Evolutionary conservation across 2,113 vertebrate genomes (phyloP).

Genomic region (Embiotoca jacksoni): DNA sequence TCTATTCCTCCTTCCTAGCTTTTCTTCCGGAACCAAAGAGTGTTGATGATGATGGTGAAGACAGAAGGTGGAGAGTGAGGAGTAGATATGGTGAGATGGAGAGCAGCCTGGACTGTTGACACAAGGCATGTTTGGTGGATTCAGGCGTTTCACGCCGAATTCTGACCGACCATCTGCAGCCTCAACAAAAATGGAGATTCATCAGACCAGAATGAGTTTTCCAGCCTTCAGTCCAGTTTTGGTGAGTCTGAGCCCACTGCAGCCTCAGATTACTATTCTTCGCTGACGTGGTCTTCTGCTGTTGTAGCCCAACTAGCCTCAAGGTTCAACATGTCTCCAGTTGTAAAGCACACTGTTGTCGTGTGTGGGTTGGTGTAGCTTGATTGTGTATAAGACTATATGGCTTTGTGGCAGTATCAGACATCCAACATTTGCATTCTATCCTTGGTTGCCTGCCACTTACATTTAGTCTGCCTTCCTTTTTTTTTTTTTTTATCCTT

Average conservation of each 20-base stretch:
- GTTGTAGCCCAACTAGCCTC: background rate
- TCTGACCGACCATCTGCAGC: background rate
- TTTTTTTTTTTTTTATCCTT: no score
- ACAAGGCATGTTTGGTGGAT: background rate
- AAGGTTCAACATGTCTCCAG: background rate
- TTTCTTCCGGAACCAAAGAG: background rate
- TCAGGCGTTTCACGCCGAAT: background rate
- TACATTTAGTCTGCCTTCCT: no score
- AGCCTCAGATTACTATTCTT: background rate
- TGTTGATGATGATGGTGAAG: slow-evolving; percentile 10
- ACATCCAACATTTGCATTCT: no score
- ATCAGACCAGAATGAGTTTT: background rate
- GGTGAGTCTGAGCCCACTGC: background rate
- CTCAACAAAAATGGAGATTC: background rate
- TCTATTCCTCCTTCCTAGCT: background rate
- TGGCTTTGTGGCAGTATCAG: no score
- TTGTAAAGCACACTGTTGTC: no score
- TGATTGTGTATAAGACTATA: no score
- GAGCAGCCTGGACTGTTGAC: background rate
- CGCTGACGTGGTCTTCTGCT: background rate
- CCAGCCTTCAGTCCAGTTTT: background rate
- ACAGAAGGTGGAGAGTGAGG: slow-evolving; percentile 1
- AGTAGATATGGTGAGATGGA: slow-evolving; percentile 19
- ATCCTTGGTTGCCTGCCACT: no score
- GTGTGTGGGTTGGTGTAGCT: background rate